Percentiles rank a stretch among this genome's conserved stretches.
These are phyloP conservation scores for Crotalus adamanteus DNA, from an alignment of 2,797 vertebrate species.

Conservation along the genomic window DNA sequence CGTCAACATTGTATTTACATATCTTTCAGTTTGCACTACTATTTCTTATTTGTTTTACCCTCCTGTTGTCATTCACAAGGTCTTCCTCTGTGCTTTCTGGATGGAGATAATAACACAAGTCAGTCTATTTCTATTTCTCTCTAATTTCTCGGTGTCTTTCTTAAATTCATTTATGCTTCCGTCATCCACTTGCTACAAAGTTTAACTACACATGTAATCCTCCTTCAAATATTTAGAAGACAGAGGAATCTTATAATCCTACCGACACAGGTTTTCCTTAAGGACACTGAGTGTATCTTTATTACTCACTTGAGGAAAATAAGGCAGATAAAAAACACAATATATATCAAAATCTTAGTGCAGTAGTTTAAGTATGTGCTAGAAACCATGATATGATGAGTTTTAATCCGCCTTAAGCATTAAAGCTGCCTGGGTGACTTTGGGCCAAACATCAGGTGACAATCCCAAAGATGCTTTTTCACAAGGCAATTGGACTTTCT, in stretches of 20 bases:
- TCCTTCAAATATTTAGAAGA: not conserved
- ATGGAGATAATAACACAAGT: not conserved
- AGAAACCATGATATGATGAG: not conserved
- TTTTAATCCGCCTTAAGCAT: not conserved
- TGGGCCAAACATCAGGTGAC: too few species aligned
- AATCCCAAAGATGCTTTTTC: too few species aligned
- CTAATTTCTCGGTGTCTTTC: not conserved
- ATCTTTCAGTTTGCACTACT: not conserved
- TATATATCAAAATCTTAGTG: not conserved
- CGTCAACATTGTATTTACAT: too few species aligned
- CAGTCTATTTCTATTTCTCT: not conserved
- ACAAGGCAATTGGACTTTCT: too few species aligned
- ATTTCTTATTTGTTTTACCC: not conserved
- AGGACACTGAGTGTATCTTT: not conserved
- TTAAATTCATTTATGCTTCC: not conserved
- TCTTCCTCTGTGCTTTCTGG: not conserved
- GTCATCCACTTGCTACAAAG: not conserved
- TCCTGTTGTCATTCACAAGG: rapidly evolving
- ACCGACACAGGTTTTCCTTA: too few species aligned
- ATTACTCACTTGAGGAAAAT: not conserved
- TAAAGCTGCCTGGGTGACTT: too few species aligned
- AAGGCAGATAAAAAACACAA: not conserved
- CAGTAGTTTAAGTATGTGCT: not conserved
- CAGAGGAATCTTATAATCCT: not conserved
- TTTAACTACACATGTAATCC: not conserved